Conservation (phyloP, 2,888 invertebrate genomes). For the Eristalis pertinax region DNA sequence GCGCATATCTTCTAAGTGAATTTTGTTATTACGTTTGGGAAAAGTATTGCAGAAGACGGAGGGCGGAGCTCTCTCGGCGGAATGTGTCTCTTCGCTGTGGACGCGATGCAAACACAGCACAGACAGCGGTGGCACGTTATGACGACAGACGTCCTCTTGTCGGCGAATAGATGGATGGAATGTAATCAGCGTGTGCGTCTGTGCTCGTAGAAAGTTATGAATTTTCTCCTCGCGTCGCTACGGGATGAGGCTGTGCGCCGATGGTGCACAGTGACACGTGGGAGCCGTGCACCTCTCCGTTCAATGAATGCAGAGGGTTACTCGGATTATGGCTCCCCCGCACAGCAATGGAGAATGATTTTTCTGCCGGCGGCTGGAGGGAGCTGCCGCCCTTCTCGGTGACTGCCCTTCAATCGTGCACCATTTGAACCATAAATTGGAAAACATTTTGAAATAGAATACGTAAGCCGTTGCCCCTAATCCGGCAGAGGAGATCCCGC, state of each 20-base stretch:
- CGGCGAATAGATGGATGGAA: constrained; percentile 62
- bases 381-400: neutral
- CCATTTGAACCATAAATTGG: neutral
- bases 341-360: neutral
- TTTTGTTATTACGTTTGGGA: constrained; percentile 62
- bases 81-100: constrained; percentile 21
- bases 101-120: constrained; percentile 31
- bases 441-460: neutral
- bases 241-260: neutral
- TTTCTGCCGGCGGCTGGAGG: neutral
- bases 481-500: neutral
- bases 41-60: constrained; percentile 45
- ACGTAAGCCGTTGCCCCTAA: neutral
- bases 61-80: neutral
- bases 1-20: constrained; percentile 63
- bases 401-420: neutral
- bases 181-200: constrained; percentile 62
- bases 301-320: neutral
- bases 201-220: constrained; percentile 63
- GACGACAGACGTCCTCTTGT: neutral
- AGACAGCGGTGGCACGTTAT: neutral
- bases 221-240: constrained; percentile 19
- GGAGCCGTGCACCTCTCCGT: constrained; percentile 9
- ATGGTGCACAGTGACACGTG: constrained; percentile 42
- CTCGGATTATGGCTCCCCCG: neutral